These are phyloP conservation scores for Sorex araneus DNA, from an alignment of 2,113 vertebrate species.

Conservation along the genomic window DNA sequence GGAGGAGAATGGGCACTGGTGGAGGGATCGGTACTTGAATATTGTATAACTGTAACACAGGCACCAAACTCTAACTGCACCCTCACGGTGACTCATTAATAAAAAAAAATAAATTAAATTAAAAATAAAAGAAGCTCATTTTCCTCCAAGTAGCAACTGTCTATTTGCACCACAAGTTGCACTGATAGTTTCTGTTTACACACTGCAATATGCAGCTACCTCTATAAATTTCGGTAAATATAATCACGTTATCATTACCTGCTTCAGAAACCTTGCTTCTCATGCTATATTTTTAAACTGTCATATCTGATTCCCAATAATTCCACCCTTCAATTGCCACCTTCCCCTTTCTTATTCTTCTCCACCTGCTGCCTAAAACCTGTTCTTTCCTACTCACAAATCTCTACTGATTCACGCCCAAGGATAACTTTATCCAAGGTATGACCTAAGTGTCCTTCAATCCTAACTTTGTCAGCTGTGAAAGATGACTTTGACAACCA, in stretches of 20 bases:
- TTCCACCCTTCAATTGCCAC: not conserved
- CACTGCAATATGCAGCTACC: not conserved
- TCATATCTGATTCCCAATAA: not conserved
- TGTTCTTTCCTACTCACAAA: not conserved
- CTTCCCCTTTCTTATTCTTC: not conserved
- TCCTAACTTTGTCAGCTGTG: not conserved
- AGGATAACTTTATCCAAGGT: not conserved
- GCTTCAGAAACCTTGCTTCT: no score
- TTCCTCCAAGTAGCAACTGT: not conserved
- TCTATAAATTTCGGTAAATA: not conserved
- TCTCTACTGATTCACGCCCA: not conserved
- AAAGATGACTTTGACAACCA: conserved; percentile 11
- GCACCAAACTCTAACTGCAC: no score
- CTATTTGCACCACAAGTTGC: not conserved
- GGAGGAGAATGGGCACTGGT: no score
- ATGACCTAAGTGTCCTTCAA: not conserved
- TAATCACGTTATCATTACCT: no score
- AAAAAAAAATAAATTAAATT: no score
- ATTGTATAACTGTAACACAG: no score
- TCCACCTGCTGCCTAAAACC: not conserved
- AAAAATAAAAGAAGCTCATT: no score
- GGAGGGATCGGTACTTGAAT: no score
- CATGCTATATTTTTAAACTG: no score
- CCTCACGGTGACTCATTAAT: no score
- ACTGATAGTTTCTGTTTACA: not conserved